Conservation (phyloP, 2,888 invertebrate species). For the Athetis lepigone region DNA sequence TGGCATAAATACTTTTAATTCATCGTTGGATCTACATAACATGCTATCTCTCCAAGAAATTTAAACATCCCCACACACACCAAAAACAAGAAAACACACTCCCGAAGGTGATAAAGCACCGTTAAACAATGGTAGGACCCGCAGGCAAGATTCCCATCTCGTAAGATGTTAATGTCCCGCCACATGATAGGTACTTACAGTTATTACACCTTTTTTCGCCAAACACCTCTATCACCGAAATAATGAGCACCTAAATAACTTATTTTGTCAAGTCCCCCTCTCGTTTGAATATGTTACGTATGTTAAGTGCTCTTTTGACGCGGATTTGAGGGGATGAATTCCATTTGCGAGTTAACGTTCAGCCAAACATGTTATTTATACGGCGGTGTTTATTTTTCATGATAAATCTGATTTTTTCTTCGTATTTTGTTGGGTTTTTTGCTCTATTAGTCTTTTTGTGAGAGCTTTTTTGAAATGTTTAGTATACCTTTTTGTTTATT, state of each 20-base stretch:
- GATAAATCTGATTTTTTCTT: conserved; percentile 29
- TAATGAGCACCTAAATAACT: conserved; percentile 83
- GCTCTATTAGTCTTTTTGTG: not conserved
- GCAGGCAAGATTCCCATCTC: conserved; percentile 71
- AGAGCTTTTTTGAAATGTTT: conserved; percentile 8
- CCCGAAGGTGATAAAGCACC: conserved; percentile 32
- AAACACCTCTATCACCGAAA: conserved; percentile 80
- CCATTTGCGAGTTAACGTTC: conserved; percentile 61
- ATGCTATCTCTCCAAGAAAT: too few species aligned
- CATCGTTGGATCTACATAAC: too few species aligned
- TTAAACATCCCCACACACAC: too few species aligned
- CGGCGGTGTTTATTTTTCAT: conserved; percentile 41
- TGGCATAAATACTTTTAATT: too few species aligned
- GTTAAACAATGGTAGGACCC: conserved; percentile 64
- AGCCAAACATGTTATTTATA: conserved; percentile 57
- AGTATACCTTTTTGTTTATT: too few species aligned
- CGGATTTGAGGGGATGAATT: conserved; percentile 63
- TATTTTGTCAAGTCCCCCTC: conserved; percentile 76
- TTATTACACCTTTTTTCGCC: conserved; percentile 80
- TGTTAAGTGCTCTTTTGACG: conserved; percentile 62
- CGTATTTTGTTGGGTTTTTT: conserved; percentile 27
- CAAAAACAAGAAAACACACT: not conserved
- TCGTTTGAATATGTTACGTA: conserved; percentile 68
- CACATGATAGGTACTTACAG: conserved; percentile 78
- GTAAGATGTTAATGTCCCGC: conserved; percentile 79